Conservation (phyloP, 2,888 invertebrate species). For the Torymus tubicola region DNA sequence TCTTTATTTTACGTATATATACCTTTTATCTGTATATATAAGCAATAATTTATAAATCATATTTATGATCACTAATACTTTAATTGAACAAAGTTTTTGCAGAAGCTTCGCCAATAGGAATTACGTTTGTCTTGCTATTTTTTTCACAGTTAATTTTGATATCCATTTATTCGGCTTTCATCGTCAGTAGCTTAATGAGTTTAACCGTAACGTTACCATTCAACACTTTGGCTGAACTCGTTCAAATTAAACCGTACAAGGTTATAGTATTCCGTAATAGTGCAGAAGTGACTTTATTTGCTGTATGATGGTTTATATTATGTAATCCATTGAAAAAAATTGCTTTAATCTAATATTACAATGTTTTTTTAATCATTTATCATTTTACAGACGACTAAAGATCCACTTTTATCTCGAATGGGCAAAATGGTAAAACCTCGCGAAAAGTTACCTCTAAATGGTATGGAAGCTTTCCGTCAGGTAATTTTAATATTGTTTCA, state of each 20-base stretch:
- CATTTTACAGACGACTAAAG: neutral
- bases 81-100: constrained; percentile 14
- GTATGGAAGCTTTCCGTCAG: constrained; percentile 5
- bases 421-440: neutral
- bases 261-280: neutral
- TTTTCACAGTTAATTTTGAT: constrained; percentile 16
- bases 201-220: neutral
- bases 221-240: too few relatives aligned
- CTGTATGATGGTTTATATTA: neutral
- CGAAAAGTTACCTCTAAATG: neutral
- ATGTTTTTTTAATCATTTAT: neutral
- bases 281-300: neutral
- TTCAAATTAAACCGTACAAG: neutral
- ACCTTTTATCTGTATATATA: neutral
- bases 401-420: neutral
- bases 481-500: neutral
- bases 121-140: constrained; percentile 21
- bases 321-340: too few relatives aligned
- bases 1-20: neutral
- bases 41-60: neutral
- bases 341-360: too few relatives aligned
- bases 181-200: constrained; percentile 33
- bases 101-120: constrained; percentile 18
- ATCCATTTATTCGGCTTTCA: constrained; percentile 30
- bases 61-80: neutral